phyloP scores from a whole-genome alignment of 2,888 invertebrate genomes.

The Anoplius nigerrimus region DNA sequence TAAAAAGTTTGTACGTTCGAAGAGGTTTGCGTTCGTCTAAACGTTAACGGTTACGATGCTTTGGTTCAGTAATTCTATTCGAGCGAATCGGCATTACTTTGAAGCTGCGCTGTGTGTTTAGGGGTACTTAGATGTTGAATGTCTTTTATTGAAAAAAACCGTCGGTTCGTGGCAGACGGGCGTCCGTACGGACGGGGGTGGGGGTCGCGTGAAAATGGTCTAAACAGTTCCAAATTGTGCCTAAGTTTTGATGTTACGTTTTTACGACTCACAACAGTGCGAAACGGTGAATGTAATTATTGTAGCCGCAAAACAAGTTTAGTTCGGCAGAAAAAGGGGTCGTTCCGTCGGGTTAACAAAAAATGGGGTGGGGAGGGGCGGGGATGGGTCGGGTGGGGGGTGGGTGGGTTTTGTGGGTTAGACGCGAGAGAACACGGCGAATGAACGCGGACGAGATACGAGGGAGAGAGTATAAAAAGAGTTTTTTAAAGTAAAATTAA shows the following conservation, averaged over 20 bases:
- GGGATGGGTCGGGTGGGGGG: no score
- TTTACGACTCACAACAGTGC: slow-evolving; percentile 62
- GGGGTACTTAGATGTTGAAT: no score
- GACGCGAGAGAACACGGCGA: slow-evolving; percentile 26
- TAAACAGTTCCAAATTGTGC: slow-evolving; percentile 75
- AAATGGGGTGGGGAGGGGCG: background rate
- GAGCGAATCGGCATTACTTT: no score
- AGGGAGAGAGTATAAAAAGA: slow-evolving; percentile 32
- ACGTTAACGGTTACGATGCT: no score
- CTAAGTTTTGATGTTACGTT: slow-evolving; percentile 73
- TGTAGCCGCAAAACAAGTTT: slow-evolving; percentile 47
- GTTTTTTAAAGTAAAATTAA: slow-evolving; percentile 45
- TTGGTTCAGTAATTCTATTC: no score
- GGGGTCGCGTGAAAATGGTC: slow-evolving; percentile 59
- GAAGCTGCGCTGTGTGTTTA: no score
- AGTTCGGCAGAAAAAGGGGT: slow-evolving; percentile 39
- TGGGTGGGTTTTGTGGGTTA: no score
- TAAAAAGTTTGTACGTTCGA: no score
- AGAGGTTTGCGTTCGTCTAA: no score
- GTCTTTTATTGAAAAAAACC: no score
- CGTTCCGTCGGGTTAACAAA: slow-evolving; percentile 4
- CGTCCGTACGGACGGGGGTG: slow-evolving; percentile 27
- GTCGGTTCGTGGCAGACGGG: slow-evolving; percentile 16
- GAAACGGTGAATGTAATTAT: slow-evolving; percentile 42
- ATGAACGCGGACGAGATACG: slow-evolving; percentile 20